Evolutionary conservation across 2,113 vertebrate genomes (phyloP).

Genomic region (Agelaius tricolor): DNA sequence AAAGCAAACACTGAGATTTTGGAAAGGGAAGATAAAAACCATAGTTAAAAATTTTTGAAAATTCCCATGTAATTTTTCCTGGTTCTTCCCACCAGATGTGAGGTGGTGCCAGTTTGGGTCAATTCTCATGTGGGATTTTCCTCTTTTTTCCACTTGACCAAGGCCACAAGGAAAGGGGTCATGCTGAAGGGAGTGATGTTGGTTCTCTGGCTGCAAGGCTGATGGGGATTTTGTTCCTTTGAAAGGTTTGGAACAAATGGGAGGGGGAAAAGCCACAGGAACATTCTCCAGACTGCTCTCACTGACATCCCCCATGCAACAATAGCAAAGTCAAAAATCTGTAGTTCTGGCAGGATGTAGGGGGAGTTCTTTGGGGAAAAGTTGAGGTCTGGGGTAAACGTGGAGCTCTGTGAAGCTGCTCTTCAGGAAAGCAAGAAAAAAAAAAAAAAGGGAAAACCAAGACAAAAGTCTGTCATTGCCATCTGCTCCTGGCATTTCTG

Average conservation of each 20-base stretch:
- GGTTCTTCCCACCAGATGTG: not conserved
- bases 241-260: not conserved
- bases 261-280: rapidly evolving
- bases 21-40: not conserved
- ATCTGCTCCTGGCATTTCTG: not conserved
- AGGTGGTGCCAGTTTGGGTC: not conserved
- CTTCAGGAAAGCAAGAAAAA: not conserved
- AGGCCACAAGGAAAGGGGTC: not conserved
- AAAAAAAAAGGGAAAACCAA: not conserved
- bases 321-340: not conserved
- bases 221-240: not conserved
- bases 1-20: not conserved
- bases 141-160: not conserved
- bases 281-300: not conserved
- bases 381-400: not conserved
- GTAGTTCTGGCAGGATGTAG: not conserved
- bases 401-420: not conserved
- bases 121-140: not conserved
- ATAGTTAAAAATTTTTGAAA: not conserved
- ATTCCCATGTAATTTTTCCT: rapidly evolving
- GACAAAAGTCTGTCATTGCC: not conserved
- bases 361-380: not conserved
- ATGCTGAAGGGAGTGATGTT: not conserved
- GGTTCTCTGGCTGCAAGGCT: not conserved
- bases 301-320: not conserved